Percentiles rank a stretch among this genome's conserved stretches.
Evolutionary conservation across 2,888 invertebrate species (phyloP).

Genomic region (Nebria brevicollis): DNA sequence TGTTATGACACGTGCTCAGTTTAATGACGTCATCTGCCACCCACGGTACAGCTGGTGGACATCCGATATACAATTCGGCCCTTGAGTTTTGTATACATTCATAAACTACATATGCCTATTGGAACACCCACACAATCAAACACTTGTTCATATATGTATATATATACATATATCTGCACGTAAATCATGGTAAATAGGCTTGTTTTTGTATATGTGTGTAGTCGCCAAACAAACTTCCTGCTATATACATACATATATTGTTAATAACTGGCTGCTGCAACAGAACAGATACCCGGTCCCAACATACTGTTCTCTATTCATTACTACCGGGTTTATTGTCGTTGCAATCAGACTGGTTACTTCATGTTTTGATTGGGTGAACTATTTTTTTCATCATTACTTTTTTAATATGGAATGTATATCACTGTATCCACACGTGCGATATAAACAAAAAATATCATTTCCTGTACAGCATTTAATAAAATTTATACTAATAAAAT

Average conservation of each 20-base stretch:
- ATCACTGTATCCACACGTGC: too few species aligned
- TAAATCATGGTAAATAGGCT: neutral
- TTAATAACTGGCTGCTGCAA: conserved; percentile 13
- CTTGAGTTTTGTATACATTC: conserved; percentile 3
- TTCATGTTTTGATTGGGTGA: too few species aligned
- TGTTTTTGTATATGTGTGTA: neutral
- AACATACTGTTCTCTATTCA: conserved; percentile 6
- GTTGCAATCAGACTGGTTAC: conserved; percentile 7
- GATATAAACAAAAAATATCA: too few species aligned
- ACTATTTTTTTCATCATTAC: neutral
- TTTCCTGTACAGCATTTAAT: too few species aligned
- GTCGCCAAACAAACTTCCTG: conserved; percentile 6
- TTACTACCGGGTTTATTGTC: conserved; percentile 9
- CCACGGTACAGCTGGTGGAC: conserved; percentile 28
- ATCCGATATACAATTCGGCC: neutral
- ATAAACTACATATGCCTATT: neutral
- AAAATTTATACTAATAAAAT: too few species aligned
- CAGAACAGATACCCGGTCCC: conserved; percentile 11
- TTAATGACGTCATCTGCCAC: conserved; percentile 38
- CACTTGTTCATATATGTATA: neutral
- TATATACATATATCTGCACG: neutral
- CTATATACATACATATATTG: neutral
- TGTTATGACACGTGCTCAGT: conserved; percentile 27
- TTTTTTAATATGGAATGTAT: too few species aligned
- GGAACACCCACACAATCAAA: neutral